These are phyloP conservation scores for Solenopsis invicta DNA, from an alignment of 1,140 invertebrate species.

Conservation along the genomic window DNA sequence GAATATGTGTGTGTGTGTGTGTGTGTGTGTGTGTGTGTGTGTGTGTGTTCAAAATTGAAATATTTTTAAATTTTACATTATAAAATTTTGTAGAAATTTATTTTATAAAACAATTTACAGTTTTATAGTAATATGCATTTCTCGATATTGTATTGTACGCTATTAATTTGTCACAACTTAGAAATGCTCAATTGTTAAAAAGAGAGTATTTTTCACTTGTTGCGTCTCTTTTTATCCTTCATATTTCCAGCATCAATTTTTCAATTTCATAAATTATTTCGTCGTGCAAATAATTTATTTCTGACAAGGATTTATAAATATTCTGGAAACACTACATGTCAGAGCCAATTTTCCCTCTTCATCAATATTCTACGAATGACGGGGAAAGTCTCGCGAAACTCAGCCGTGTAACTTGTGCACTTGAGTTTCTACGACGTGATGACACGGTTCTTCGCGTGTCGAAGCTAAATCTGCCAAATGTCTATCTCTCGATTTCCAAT, in stretches of 20 bases:
- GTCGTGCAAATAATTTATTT: background rate
- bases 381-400: background rate
- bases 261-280: background rate
- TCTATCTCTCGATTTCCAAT: background rate
- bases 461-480: background rate
- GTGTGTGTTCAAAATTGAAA: background rate
- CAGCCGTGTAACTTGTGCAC: constrained; percentile 11
- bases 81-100: background rate
- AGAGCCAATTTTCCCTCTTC: constrained; percentile 19
- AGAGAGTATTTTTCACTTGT: background rate
- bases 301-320: background rate
- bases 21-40: too few relatives aligned
- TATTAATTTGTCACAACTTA: background rate
- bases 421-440: background rate
- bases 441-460: background rate
- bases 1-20: background rate
- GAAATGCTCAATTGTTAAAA: background rate
- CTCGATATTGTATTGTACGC: background rate
- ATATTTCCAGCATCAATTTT: background rate
- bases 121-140: background rate
- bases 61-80: background rate
- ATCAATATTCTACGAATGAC: background rate
- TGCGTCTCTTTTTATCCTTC: background rate
- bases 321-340: background rate
- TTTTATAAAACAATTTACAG: constrained; percentile 7